phyloP scores from a whole-genome alignment of 2,888 invertebrate species.

The Lasioglossum lativentre region DNA sequence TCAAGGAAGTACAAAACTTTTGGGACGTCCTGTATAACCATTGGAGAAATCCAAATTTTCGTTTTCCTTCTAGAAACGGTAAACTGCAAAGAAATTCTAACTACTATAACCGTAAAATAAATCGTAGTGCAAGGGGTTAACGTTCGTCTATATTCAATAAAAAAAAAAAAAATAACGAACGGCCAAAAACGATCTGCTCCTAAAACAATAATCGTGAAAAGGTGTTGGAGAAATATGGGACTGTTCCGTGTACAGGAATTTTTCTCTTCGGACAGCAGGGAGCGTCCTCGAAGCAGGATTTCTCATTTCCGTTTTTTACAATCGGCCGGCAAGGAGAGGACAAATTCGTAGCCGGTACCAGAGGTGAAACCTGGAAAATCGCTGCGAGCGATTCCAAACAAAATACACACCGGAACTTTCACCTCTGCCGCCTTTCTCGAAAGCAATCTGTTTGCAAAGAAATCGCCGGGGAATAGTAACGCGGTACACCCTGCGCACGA shows the following conservation, averaged over 20 bases:
- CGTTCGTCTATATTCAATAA: too few species aligned
- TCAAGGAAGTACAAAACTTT: too few species aligned
- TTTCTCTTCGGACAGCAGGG: background rate
- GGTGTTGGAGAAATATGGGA: background rate
- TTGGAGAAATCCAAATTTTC: background rate
- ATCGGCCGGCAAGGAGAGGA: background rate
- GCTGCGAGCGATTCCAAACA: constrained; percentile 6
- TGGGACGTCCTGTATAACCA: too few species aligned
- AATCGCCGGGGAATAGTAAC: constrained; percentile 19
- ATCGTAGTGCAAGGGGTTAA: too few species aligned
- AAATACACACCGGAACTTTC: constrained; percentile 20
- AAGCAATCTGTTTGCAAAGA: constrained; percentile 29
- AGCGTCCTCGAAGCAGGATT: background rate
- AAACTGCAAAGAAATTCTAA: background rate
- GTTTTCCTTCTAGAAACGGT: background rate
- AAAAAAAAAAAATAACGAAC: too few species aligned
- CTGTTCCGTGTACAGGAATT: background rate
- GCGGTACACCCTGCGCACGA: constrained; percentile 59
- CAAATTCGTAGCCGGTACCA: constrained; percentile 10
- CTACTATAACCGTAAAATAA: too few species aligned
- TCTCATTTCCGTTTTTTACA: constrained; percentile 4
- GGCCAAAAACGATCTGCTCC: too few species aligned
- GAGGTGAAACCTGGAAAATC: constrained; percentile 18
- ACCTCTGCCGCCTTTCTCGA: constrained; percentile 20
- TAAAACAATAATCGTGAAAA: too few species aligned